Evolutionary conservation across 2,797 vertebrate species (phyloP), one percentile per base, ranked within the genome.

Genomic region (Emys orbicularis): DNA sequence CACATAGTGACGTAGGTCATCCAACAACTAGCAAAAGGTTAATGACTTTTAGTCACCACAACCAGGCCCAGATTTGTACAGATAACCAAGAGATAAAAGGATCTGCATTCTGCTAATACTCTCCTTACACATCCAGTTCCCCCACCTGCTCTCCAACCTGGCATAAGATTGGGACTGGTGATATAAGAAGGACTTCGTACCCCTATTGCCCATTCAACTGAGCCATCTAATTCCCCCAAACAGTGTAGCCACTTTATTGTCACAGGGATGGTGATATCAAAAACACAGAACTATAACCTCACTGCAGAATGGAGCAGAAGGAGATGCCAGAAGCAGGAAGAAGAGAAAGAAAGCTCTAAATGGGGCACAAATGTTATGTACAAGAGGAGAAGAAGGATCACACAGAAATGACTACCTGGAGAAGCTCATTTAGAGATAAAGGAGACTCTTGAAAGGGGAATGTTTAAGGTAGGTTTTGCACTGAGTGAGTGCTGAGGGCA

Each of bases 361-460:
- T 77, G 10, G 84, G 34, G 92, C 57, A 79, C 81, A 92, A 54
- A 41, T 86, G 88, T 65, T 86, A 90, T 65, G 49, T 74, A 81
- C 72, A 90, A 16, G 68, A 86, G 83, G 12, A 92, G 25, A 41
- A 93, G 85, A 95, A 81, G 87, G 29, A 95, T 90, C 56, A 96
- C 34, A 95, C 47, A 93, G 56, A 96, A 95, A 93, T 76, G 0
- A 82, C 41, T 89, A 41, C 47, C 44, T 25, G 25, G 18, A 90
- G 81, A 89, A 89, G 85, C 59, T 59, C 3, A 65, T 97, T 95
- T 84, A 95, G 84, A 93, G 68, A 79, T 53, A 88, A 96, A 91
- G 52, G 52, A 19, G 18, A 53, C 52, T 53, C 52, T 53, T 53
- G 52, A 53, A 53, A 53, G 52, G 52, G 52, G 18, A 53, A 53